Base-by-base conservation (phyloP, 1,140 invertebrate genomes). In the Diorhabda elongata region DNA sequence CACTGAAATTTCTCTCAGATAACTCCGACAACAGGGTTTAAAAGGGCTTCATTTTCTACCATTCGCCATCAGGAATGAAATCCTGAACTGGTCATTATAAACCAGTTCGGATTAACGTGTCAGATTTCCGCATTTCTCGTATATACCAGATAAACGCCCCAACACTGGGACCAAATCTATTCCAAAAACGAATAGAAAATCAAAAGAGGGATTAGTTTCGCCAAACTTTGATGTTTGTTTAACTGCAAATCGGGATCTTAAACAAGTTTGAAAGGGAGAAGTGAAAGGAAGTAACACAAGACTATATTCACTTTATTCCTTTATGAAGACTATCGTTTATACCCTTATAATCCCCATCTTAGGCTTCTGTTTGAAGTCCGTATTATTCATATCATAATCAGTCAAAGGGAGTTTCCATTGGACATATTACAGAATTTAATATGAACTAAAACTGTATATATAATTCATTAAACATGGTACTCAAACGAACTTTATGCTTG, bases 391-490 rank as follows among this genome's bases (percentile, higher is more conserved):
- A 52, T 52, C 6, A 52, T 52, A 52, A 52, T 52, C 47, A 52
- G 47, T 52, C 47, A 52, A 52, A 52, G 47, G 47, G n/a, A 9
- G 6, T 52, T 52, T 52, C 47, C 47, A 52, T 8, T 8, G n/a
- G 47, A 52, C 47, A n/a, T n/a, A 52, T 52, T 52, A 52, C 47
- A 52, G 47, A 52, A 52, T 52, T 52, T 52, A 52, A 52, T 52
- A 52, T 52, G 6, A 52, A n/a, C 47, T 52, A 6, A 8, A 52
- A 52, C 47, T 6, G 47, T 52, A 26, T 26, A 26, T 26, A 26
- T 26, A 26, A 26, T 26, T 26, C 26, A 26, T 26, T 26, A 26
- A 26, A 26, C 26, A 26, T 26, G 26, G 26, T 26, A 26, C 26
- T 26, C 26, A 26, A 26, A 26, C 26, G 26, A 26, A 26, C 26